phyloP scores from a whole-genome alignment of 2,113 vertebrate genomes.

The Chaetura pelagica region DNA sequence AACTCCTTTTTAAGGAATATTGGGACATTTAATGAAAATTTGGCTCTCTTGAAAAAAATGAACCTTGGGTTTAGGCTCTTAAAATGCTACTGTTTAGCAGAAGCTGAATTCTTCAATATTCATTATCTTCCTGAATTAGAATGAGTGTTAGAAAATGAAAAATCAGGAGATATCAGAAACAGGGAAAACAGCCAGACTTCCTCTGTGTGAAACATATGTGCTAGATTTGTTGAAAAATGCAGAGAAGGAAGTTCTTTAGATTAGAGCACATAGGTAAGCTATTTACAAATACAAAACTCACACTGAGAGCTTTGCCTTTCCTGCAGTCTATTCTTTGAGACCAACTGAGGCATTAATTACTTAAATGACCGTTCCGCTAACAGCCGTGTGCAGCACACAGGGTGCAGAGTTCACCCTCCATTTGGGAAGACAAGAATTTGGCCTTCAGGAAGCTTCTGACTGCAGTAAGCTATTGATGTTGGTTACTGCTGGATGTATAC shows the following conservation, averaged over 20 bases:
- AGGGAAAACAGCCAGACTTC: conserved; percentile 61
- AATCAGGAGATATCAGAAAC: conserved; percentile 45
- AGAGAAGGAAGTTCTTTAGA: neutral
- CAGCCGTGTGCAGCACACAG: rapidly evolving
- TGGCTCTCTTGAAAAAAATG: too few relatives aligned
- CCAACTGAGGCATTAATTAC: neutral
- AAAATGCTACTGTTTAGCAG: neutral
- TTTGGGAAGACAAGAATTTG: neutral
- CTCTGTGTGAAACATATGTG: conserved; percentile 42
- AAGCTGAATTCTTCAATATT: conserved; percentile 43
- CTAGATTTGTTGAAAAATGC: conserved; percentile 40
- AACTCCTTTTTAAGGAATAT: neutral
- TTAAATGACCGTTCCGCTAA: neutral
- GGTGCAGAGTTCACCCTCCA: neutral
- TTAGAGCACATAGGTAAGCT: neutral
- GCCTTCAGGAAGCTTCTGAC: neutral
- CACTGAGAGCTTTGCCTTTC: neutral
- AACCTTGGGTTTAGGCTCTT: neutral
- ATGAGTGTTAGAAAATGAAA: conserved; percentile 13
- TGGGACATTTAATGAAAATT: neutral
- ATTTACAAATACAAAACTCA: neutral
- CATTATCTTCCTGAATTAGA: conserved; percentile 29
- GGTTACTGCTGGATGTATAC: neutral
- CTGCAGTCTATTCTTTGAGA: neutral
- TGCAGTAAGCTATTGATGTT: neutral